A percentile compares a stretch with the other conserved stretches of the same genome.
Evolutionary conservation across 64 coral and sea anemone genomes (phyloP).

Genomic region (Porites lutea): DNA sequence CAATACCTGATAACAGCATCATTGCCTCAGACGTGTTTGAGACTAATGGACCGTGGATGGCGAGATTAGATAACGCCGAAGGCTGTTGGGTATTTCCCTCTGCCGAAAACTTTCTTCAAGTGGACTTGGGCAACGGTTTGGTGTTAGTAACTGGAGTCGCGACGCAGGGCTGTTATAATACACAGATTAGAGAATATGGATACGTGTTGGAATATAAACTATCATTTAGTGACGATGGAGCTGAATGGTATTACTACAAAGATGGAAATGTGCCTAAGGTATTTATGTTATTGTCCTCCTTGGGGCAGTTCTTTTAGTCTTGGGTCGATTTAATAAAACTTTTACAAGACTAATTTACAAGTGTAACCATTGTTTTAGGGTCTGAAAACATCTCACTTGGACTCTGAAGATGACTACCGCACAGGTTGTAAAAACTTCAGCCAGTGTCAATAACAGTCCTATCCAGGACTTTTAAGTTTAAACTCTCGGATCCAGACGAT

Average conservation of each 20-base stretch:
- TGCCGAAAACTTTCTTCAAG: constrained; percentile 23
- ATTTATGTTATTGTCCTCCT: not conserved
- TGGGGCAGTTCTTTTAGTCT: too few species aligned
- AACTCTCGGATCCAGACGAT: too few species aligned
- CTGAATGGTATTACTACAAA: constrained; percentile 59
- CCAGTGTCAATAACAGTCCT: too few species aligned
- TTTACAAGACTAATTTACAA: too few species aligned
- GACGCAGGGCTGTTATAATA: not conserved
- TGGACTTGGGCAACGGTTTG: constrained; percentile 3
- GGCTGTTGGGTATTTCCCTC: not conserved
- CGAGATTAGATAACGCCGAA: not conserved
- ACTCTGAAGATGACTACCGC: too few species aligned
- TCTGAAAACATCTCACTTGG: too few species aligned
- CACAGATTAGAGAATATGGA: not conserved
- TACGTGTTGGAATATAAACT: constrained; percentile 53
- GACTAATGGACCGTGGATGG: constrained; percentile 1
- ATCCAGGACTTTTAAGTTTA: too few species aligned
- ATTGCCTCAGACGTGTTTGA: not conserved
- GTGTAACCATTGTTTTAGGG: too few species aligned
- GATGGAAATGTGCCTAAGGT: constrained; percentile 50
- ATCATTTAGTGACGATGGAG: constrained; percentile 64
- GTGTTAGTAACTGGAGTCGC: constrained; percentile 22
- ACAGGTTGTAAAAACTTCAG: too few species aligned
- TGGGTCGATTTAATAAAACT: too few species aligned
- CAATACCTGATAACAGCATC: not conserved